Percentiles rank a stretch among this genome's conserved stretches.
These are phyloP conservation scores for Drosophila subobscura DNA, from an alignment of 1,140 invertebrate species.

Conservation along the genomic window DNA sequence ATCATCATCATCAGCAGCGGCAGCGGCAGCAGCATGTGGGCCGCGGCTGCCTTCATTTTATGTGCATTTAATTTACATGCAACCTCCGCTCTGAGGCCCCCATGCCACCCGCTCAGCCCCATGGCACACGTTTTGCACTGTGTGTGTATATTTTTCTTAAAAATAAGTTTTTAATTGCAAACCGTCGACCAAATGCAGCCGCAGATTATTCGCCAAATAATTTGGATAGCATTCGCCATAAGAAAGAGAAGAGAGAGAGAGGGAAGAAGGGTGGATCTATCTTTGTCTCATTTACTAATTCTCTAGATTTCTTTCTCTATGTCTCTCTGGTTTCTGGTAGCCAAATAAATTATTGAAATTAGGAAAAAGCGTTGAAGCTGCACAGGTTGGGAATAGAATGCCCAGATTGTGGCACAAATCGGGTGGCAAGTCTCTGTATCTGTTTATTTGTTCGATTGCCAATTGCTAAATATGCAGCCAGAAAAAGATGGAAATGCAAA, in stretches of 20 bases:
- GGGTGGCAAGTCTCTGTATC: conserved; percentile 13
- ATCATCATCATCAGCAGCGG: conserved; percentile 6
- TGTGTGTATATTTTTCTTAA: conserved; percentile 65
- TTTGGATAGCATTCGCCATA: conserved; percentile 57
- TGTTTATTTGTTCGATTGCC: conserved; percentile 75
- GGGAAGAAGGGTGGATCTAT: neutral
- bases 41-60: conserved; percentile 71
- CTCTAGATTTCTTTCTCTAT: conserved; percentile 14
- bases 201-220: conserved; percentile 83
- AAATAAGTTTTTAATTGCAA: conserved; percentile 82
- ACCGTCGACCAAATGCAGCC: conserved; percentile 60
- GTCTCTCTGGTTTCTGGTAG: conserved; percentile 53
- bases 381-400: conserved; percentile 74
- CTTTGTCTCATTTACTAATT: conserved; percentile 3
- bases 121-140: conserved; percentile 3
- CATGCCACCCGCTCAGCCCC: conserved; percentile 2
- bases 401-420: conserved; percentile 39
- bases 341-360: conserved; percentile 79
- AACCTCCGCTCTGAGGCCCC: conserved; percentile 11
- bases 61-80: conserved; percentile 72
- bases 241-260: conserved; percentile 18
- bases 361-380: conserved; percentile 72
- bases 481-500: conserved; percentile 12
- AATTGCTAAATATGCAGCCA: conserved; percentile 45
- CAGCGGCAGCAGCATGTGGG: conserved; percentile 47